Evolutionary conservation across 2,113 vertebrate genomes (phyloP).

Genomic region (Chaetodon trifascialis): DNA sequence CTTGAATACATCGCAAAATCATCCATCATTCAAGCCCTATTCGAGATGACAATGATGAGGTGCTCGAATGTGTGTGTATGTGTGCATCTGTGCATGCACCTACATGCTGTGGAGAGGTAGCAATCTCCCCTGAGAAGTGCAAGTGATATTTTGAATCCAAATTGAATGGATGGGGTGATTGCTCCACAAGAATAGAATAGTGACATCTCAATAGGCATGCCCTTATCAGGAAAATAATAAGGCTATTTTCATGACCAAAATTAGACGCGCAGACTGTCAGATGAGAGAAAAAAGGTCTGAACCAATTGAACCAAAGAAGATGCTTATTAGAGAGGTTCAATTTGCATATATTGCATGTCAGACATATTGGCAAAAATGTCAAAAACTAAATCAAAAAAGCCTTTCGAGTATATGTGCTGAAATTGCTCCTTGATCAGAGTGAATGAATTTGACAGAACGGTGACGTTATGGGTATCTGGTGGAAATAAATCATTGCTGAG

Average conservation of each 20-base stretch:
- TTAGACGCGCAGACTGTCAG: slow-evolving; percentile 64
- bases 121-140: slow-evolving; percentile 61
- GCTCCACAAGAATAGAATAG: slow-evolving; percentile 53
- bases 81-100: slow-evolving; percentile 37
- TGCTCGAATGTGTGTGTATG: slow-evolving; percentile 6
- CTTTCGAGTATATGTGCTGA: slow-evolving; percentile 60
- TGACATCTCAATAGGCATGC: slow-evolving; percentile 80
- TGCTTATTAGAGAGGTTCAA: slow-evolving; percentile 75
- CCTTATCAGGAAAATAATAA: slow-evolving; percentile 79
- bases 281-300: slow-evolving; percentile 48
- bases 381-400: slow-evolving; percentile 72
- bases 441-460: slow-evolving; percentile 71
- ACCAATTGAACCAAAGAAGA: slow-evolving; percentile 73
- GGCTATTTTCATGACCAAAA: slow-evolving; percentile 72
- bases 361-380: slow-evolving; percentile 76
- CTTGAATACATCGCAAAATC: slow-evolving; percentile 59
- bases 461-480: slow-evolving; percentile 53
- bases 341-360: slow-evolving; percentile 77
- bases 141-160: slow-evolving; percentile 76
- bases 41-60: slow-evolving; percentile 65
- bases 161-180: slow-evolving; percentile 72
- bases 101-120: slow-evolving; percentile 49
- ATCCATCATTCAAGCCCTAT: slow-evolving; percentile 73
- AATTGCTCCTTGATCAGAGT: slow-evolving; percentile 75
- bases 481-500: slow-evolving; percentile 67